Conservation (phyloP, 2,888 invertebrate genomes). For the Tyria jacobaeae region DNA sequence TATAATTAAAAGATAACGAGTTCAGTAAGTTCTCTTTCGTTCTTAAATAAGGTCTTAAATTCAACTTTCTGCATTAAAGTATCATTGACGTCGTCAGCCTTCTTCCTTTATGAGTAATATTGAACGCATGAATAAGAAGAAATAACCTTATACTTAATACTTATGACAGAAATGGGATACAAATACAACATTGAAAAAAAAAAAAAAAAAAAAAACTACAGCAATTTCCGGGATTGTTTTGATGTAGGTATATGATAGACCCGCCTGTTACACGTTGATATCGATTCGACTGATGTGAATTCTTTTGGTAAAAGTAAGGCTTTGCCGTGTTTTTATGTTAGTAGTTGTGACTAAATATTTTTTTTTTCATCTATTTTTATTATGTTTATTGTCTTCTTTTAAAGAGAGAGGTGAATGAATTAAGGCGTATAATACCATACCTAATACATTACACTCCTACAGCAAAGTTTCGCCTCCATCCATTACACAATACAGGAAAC, state of each 20-base stretch:
- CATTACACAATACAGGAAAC: too few relatives aligned
- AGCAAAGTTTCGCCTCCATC: too few relatives aligned
- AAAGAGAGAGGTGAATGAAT: too few relatives aligned
- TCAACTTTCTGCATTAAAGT: background rate
- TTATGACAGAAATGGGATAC: background rate
- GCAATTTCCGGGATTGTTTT: constrained; percentile 4
- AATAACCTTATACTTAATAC: background rate
- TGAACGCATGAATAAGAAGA: background rate
- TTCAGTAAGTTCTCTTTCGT: background rate
- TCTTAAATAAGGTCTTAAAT: background rate
- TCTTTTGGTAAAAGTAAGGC: background rate
- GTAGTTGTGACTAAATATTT: background rate
- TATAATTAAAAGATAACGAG: too few relatives aligned
- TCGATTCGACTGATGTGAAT: background rate
- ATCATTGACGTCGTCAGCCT: background rate
- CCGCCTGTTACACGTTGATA: constrained; percentile 3
- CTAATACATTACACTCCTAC: too few relatives aligned
- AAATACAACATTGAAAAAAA: constrained; percentile 1
- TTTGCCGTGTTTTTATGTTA: background rate
- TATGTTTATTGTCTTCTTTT: too few relatives aligned
- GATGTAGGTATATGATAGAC: constrained; percentile 1
- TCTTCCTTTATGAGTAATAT: background rate
- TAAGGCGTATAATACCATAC: too few relatives aligned
- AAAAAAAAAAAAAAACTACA: constrained; percentile 1
- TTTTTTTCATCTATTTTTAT: background rate